Conservation (phyloP, 2,888 invertebrate genomes). For the Drosophila borealis region DNA sequence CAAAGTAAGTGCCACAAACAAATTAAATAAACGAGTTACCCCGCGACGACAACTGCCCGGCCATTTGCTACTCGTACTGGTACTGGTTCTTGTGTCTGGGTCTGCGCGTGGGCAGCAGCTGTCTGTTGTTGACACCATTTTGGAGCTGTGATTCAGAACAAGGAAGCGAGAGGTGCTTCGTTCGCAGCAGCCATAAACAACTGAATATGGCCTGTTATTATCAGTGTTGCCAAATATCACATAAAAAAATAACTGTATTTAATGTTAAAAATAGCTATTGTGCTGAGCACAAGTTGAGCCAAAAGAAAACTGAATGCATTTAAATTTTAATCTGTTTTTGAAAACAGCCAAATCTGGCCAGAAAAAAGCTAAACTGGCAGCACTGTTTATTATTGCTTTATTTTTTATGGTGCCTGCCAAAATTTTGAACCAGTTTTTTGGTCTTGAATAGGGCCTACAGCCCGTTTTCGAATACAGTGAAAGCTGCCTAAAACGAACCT, state of each 20-base stretch:
- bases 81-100: constrained; percentile 32
- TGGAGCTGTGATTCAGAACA: constrained; percentile 22
- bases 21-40: constrained; percentile 38
- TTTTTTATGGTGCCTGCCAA: constrained; percentile 7
- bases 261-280: too few species aligned
- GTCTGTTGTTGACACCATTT: constrained; percentile 67
- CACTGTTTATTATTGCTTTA: not conserved
- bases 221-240: too few species aligned
- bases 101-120: constrained; percentile 49
- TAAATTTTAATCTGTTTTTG: too few species aligned
- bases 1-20: constrained; percentile 80
- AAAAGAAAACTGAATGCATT: too few species aligned
- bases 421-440: not conserved
- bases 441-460: not conserved
- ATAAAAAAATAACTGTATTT: too few species aligned
- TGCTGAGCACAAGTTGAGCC: too few species aligned
- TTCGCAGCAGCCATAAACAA: not conserved
- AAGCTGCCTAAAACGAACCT: too few species aligned
- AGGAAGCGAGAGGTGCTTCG: constrained; percentile 16
- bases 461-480: not conserved
- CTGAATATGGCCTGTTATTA: constrained; percentile 1
- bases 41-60: not conserved
- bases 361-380: too few species aligned
- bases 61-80: constrained; percentile 3
- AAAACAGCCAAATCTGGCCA: too few species aligned